phyloP scores from a whole-genome alignment of 2,797 vertebrate species.

The Eurystomus glaucurus region DNA sequence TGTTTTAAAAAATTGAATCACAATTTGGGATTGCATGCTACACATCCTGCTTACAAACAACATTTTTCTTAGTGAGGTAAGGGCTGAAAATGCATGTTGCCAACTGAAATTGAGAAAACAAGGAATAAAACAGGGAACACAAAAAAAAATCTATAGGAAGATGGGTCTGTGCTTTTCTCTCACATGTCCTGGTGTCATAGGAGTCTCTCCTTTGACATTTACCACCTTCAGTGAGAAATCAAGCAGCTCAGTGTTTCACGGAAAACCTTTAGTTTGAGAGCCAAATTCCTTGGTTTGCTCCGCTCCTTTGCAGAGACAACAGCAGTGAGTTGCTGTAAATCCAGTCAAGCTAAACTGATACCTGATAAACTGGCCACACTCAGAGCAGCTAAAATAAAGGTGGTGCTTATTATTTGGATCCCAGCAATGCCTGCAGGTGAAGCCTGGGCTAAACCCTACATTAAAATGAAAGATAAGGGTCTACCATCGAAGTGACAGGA shows the following conservation, averaged over 20 bases:
- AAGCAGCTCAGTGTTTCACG: neutral
- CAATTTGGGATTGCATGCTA: slow-evolving; percentile 1
- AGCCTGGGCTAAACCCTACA: neutral
- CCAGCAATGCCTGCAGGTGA: neutral
- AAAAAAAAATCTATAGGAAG: neutral
- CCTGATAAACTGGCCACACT: neutral
- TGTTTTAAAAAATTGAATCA: slow-evolving; percentile 26
- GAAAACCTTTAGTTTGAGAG: neutral
- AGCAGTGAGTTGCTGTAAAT: neutral
- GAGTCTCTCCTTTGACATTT: neutral
- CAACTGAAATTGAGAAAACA: neutral
- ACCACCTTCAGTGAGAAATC: neutral
- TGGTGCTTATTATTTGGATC: neutral
- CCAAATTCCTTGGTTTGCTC: neutral
- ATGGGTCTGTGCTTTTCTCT: neutral
- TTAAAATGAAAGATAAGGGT: neutral
- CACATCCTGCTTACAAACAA: slow-evolving; percentile 21
- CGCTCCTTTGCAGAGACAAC: neutral
- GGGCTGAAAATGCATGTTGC: neutral
- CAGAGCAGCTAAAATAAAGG: neutral
- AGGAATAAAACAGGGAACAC: neutral
- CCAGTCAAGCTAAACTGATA: neutral
- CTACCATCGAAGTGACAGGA: neutral
- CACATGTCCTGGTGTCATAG: neutral
- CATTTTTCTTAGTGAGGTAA: neutral